Evolutionary conservation across 2,113 vertebrate genomes (phyloP).

Genomic region (Myotis davidii): DNA sequence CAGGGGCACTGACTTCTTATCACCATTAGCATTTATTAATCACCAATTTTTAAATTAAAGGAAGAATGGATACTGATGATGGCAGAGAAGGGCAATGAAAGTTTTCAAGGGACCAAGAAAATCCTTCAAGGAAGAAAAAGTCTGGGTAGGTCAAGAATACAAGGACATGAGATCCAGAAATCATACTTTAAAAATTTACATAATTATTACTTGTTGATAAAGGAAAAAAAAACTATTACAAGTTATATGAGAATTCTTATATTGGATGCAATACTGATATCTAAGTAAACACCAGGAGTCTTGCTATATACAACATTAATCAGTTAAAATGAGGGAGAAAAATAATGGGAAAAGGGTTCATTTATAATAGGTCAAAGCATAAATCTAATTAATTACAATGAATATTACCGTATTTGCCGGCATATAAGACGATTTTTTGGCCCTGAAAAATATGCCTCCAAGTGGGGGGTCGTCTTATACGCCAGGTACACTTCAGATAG

Average conservation of each 20-base stretch:
- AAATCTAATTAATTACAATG: background rate
- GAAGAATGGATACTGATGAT: background rate
- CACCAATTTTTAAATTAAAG: slow-evolving; percentile 38
- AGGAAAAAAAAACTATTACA: background rate
- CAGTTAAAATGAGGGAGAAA: background rate
- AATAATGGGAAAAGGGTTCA: slow-evolving; percentile 1
- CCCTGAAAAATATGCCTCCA: too few species aligned
- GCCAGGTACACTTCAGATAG: too few species aligned
- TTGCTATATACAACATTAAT: background rate
- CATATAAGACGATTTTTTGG: too few species aligned
- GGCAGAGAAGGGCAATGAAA: background rate
- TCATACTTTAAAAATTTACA: background rate
- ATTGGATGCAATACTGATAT: background rate
- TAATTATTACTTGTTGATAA: background rate
- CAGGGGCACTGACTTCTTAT: background rate
- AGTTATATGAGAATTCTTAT: background rate
- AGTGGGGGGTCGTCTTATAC: too few species aligned
- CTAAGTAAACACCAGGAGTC: background rate
- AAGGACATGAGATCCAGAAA: background rate
- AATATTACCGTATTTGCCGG: too few species aligned
- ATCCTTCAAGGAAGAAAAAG: background rate
- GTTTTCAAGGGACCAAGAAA: background rate
- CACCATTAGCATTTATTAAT: slow-evolving; percentile 22
- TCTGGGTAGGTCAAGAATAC: slow-evolving; percentile 11
- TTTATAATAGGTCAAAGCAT: background rate